phyloP scores from a whole-genome alignment of 92 coral and sea anemone species.

The Parazoanthus atlanticus region DNA sequence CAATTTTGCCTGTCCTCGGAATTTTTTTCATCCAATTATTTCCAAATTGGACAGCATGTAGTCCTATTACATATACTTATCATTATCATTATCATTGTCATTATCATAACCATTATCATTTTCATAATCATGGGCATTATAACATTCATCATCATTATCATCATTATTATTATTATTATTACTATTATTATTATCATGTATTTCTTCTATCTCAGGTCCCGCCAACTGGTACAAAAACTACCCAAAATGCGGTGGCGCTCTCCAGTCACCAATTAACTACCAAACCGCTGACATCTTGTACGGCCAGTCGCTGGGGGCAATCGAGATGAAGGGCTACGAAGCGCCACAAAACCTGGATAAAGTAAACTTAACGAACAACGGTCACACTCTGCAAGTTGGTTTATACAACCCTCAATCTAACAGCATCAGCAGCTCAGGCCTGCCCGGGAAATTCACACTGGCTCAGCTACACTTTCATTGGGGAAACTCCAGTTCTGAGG shows the following conservation, averaged over 20 bases:
- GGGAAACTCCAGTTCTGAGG: conserved; percentile 14
- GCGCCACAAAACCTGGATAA: not conserved
- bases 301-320: not conserved
- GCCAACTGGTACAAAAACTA: conserved; percentile 1
- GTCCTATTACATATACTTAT: no score
- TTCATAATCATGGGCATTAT: no score
- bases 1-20: no score
- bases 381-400: conserved; percentile 7
- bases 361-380: not conserved
- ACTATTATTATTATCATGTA: no score
- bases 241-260: conserved; percentile 1
- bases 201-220: conserved; percentile 13
- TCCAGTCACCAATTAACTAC: conserved; percentile 32
- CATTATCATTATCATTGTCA: no score
- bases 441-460: conserved; percentile 21
- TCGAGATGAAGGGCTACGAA: not conserved
- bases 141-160: no score
- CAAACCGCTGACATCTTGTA: not conserved
- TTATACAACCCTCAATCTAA: not conserved
- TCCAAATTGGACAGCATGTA: no score
- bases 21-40: no score
- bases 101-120: no score
- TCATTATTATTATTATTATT: no score
- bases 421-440: conserved; percentile 3
- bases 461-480: conserved; percentile 54